Evolutionary conservation across 2,797 vertebrate species (phyloP).

Genomic region (Platalea minor): DNA sequence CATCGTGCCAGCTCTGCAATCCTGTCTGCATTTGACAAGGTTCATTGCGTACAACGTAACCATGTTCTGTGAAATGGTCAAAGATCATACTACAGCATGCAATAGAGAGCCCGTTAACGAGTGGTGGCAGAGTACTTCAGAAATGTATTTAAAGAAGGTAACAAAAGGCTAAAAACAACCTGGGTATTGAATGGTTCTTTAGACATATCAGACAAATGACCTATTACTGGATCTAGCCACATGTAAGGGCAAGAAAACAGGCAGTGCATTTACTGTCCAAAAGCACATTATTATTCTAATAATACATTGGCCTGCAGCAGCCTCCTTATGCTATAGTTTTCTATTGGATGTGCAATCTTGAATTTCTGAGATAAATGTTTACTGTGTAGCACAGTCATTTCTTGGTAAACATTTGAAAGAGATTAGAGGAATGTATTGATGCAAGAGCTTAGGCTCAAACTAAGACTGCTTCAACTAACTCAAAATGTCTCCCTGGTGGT

Average conservation of each 20-base stretch:
- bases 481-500: not conserved
- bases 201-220: not conserved
- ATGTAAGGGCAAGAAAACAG: not conserved
- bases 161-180: not conserved
- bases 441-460: not conserved
- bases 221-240: not conserved
- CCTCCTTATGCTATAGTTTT: not conserved
- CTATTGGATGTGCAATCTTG: not conserved
- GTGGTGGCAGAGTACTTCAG: not conserved
- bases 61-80: not conserved
- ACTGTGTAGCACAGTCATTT: not conserved
- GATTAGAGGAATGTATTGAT: not conserved
- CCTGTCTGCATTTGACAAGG: not conserved
- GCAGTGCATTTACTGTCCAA: not conserved
- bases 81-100: not conserved
- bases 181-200: not conserved
- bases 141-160: not conserved
- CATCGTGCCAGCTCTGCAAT: not conserved
- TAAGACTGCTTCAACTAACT: not conserved
- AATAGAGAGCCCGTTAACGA: not conserved
- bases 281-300: not conserved
- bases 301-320: not conserved
- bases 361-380: not conserved
- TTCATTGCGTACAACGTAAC: not conserved
- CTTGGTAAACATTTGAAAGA: not conserved